These are phyloP conservation scores for Tragelaphus scriptus DNA, from an alignment of 2,113 vertebrate species.

Conservation along the genomic window DNA sequence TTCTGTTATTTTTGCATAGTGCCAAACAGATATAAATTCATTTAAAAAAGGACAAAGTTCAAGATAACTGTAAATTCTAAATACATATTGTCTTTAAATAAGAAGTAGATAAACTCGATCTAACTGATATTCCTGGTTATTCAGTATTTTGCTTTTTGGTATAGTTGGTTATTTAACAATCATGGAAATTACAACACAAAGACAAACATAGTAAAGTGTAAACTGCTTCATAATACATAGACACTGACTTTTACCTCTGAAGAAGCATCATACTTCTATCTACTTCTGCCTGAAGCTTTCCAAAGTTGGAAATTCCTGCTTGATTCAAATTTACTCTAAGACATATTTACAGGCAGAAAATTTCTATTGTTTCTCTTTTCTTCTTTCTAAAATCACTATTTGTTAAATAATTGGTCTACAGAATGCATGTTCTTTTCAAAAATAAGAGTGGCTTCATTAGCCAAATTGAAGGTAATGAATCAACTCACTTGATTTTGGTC, in stretches of 20 bases:
- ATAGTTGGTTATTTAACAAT: not conserved
- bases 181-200: not conserved
- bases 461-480: constrained; percentile 32
- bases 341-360: not conserved
- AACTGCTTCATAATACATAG: not conserved
- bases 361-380: not conserved
- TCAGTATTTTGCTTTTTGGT: not conserved
- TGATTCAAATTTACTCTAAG: constrained; percentile 16
- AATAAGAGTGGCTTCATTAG: not conserved
- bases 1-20: not conserved
- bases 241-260: not conserved
- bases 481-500: not conserved
- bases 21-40: not conserved
- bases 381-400: not conserved
- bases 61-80: not conserved
- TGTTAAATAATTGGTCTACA: not conserved
- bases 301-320: not conserved
- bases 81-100: not conserved
- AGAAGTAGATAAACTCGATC: not conserved
- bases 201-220: not conserved
- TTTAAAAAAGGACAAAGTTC: not conserved
- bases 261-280: not conserved
- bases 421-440: not conserved
- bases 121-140: not conserved
- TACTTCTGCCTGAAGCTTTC: not conserved